Evolutionary conservation across 2,888 invertebrate species (phyloP).

Genomic region (Autographa pulchrina): DNA sequence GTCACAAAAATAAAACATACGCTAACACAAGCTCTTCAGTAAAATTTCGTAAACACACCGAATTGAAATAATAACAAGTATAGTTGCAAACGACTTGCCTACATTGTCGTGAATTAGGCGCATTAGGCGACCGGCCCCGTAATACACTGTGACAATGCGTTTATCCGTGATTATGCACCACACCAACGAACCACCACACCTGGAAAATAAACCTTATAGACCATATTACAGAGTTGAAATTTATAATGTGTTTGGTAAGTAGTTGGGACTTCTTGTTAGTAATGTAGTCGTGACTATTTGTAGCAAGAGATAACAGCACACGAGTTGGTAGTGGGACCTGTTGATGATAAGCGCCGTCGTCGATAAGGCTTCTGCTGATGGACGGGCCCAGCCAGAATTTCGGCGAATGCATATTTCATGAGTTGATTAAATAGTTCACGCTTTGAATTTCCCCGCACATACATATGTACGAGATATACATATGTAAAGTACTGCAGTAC

Average conservation of each 20-base stretch:
- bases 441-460: slow-evolving; percentile 78
- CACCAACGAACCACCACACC: slow-evolving; percentile 47
- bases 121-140: slow-evolving; percentile 83
- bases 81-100: slow-evolving; percentile 77
- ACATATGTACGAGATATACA: slow-evolving; percentile 67
- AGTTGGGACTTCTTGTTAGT: slow-evolving; percentile 66
- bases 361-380: slow-evolving; percentile 86
- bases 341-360: slow-evolving; percentile 88
- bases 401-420: slow-evolving; percentile 89
- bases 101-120: slow-evolving; percentile 87
- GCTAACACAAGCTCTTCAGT: slow-evolving; percentile 23
- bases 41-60: slow-evolving; percentile 61
- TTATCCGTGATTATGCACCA: slow-evolving; percentile 81
- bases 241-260: slow-evolving; percentile 31
- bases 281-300: slow-evolving; percentile 79
- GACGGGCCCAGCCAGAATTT: slow-evolving; percentile 86
- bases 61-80: slow-evolving; percentile 75
- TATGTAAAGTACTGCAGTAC: slow-evolving; percentile 73
- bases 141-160: slow-evolving; percentile 86
- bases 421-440: slow-evolving; percentile 89
- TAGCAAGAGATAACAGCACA: slow-evolving; percentile 88
- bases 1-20: slow-evolving; percentile 45
- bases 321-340: slow-evolving; percentile 86
- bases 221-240: slow-evolving; percentile 51
- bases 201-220: slow-evolving; percentile 53